Base-by-base conservation (phyloP, 2,888 invertebrate species). In the Rhingia rostrata region DNA sequence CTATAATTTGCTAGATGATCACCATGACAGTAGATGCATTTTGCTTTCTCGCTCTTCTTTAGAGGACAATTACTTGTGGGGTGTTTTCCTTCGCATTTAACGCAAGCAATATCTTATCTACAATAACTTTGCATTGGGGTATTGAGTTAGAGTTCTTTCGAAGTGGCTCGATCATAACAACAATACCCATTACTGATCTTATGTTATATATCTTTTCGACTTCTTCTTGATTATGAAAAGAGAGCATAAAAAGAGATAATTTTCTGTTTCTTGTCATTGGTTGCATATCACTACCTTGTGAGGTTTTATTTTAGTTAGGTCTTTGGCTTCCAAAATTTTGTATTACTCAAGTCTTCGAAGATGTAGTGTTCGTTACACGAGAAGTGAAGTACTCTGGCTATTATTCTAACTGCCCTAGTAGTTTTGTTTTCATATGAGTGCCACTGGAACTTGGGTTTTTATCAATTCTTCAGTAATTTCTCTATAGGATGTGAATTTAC, bases 11-110 rank as follows among this genome's bases (percentile, higher is more conserved):
- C 32, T 51, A 10, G 32, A 32, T 51, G 51, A 12, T 43, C 4
- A 12, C 43, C n/a, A 9, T n/a, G 43, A n/a, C n/a, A 43, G 43
- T 43, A 12, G 10, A 51, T 51, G 4, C 51, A 51, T 51, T 32
- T 51, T 9, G 12, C 32, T 51, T 51, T 51, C 51, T 51, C 32
- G 10, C 32, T 10, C 32, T 51, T 51, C 5, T 30, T 51, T 32
- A 3, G 51, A n/a, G n/a, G n/a, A n/a, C n/a, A n/a, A n/a, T 10
- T 3, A 32, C 2, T 9, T 32, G 10, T 32, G 30, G 43, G 43
- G 12, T 51, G 51, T 32, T 51, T 30, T 30, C n/a, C n/a, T 22
- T 47, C 22, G 22, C 47, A 47, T 6, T 47, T 47, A 47, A 47
- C 47, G 47, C 47, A 22, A 3, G 47, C 22, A 47, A 47, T 22